Percentiles rank a stretch among this genome's conserved stretches.
Conservation (phyloP, 2,888 invertebrate species). For the Cremastobaeus sp. region DNA sequence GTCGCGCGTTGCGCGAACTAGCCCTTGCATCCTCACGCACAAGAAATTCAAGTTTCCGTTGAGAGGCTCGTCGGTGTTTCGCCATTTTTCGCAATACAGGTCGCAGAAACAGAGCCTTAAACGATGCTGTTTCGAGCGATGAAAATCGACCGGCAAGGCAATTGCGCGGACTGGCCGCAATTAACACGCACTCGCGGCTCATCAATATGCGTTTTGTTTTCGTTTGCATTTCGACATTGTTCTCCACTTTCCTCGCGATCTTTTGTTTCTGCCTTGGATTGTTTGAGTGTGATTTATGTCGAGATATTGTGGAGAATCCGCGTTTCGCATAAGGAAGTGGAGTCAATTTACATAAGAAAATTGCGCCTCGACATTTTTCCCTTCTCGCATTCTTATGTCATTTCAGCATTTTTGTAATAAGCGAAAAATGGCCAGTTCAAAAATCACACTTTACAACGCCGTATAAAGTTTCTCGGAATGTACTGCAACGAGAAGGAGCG, state of each 20-base stretch:
- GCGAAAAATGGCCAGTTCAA: neutral
- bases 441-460: too few relatives aligned
- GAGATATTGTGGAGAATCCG: too few relatives aligned
- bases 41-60: conserved; percentile 61
- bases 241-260: neutral
- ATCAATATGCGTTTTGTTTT: conserved; percentile 35
- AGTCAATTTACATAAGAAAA: too few relatives aligned
- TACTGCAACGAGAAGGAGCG: too few relatives aligned
- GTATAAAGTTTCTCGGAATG: too few relatives aligned
- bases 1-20: conserved; percentile 49
- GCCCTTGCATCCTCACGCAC: conserved; percentile 59
- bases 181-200: conserved; percentile 21
- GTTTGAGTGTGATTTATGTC: too few relatives aligned
- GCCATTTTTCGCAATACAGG: conserved; percentile 54
- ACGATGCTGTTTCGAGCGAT: conserved; percentile 54
- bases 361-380: too few relatives aligned
- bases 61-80: conserved; percentile 53
- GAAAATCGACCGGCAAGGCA: conserved; percentile 49
- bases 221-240: conserved; percentile 10
- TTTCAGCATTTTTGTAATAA: too few relatives aligned
- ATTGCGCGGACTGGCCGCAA: conserved; percentile 37
- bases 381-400: too few relatives aligned
- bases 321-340: too few relatives aligned
- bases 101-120: conserved; percentile 55
- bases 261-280: too few relatives aligned